Base-by-base conservation (phyloP, 2,888 invertebrate genomes). In the Camptogramma bilineatum region DNA sequence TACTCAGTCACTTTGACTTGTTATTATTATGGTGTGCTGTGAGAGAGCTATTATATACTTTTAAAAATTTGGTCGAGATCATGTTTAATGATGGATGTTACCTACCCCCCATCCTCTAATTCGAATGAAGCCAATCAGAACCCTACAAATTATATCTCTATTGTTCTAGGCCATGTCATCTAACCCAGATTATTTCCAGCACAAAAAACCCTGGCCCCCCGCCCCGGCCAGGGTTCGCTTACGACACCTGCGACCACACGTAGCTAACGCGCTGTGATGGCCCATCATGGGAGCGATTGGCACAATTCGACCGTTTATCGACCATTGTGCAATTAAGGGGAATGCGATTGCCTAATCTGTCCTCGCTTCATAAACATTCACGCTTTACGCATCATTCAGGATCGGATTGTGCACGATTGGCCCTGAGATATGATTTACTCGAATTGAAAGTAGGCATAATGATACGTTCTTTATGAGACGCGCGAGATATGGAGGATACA, bases 311-410 rank as follows among this genome's bases (percentile, higher is more conserved):
- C 17, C 47, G 60, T 48, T 64, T 52, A 56, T 64, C 47, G 60
- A 3, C 44, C 44, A 57, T 65, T 61, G 61, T 57, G 31, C 24
- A 50, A 53, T 61, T 50, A 61, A 34, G 31, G 64, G 48, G 61
- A 57, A 65, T 50, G 61, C 50, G 5, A 34, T 52, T 48, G 19
- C 52, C 44, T 57, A 46, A 46, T 52, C 28, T 34, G 61, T 57
- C 65, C 65, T 65, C 50, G 65, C 46, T 57, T 56, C 44, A 16
- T 42, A 46, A 42, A 44, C 56, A 52, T 55, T 58, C 58, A 59
- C 61, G 28, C 59, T 51, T 48, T 9, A 64, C 55, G 55, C 39
- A 60, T 52, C 8, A 46, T 19, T 42, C 8, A 13, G 48, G 50
- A n/a, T 62, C 42, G 16, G 54, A 61, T 10, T 60, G 17, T 53